phyloP scores from a whole-genome alignment of 2,797 vertebrate species.

The Malurus splendens region DNA sequence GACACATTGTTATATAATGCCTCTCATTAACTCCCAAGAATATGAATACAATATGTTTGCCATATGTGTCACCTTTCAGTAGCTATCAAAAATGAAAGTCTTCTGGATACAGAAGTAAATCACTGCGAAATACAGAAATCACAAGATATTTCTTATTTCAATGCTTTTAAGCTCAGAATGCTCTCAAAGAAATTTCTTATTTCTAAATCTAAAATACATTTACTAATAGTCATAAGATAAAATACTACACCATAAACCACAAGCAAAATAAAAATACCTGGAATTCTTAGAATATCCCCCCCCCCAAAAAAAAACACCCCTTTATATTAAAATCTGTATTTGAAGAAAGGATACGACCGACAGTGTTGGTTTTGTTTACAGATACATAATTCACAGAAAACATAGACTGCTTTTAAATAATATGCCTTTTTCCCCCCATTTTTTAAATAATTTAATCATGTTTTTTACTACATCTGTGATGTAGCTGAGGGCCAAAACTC shows the following conservation, averaged over 20 bases:
- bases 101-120: not conserved
- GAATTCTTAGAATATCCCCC: not conserved
- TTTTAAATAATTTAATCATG: not conserved
- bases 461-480: not conserved
- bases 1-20: not conserved
- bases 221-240: not conserved
- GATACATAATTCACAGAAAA: not conserved
- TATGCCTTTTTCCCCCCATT: rapidly evolving
- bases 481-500: not conserved
- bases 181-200: not conserved
- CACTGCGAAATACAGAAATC: not conserved
- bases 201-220: not conserved
- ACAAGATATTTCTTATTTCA: not conserved
- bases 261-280: not conserved
- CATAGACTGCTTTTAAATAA: not conserved
- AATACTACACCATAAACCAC: not conserved
- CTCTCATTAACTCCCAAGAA: not conserved
- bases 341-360: not conserved
- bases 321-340: not conserved
- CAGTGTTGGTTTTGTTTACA: not conserved
- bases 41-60: not conserved
- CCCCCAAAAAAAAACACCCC: not conserved
- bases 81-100: not conserved
- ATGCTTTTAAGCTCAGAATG: not conserved
- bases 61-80: not conserved